Evolutionary conservation across 2,888 invertebrate genomes (phyloP), one percentile per base, ranked within the genome.

Genomic region (Rhagophthalmus giganteus): DNA sequence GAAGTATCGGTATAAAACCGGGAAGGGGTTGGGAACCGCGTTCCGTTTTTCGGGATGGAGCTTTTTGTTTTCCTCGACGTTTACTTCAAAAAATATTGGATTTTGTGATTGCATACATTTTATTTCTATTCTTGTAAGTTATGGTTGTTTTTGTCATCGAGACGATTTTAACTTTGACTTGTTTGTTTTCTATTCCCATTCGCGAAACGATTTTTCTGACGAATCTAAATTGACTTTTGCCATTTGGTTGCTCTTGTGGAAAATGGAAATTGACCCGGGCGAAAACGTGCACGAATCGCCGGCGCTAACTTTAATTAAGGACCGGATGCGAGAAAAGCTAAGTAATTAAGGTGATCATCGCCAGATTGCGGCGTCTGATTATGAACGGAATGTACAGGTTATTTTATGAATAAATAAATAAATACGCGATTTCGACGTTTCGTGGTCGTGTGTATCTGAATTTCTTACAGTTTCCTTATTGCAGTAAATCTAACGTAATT

Each of bases 191-290:
- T 41, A 32, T 32, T 41, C 32, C 32, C 13, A 31, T 31, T 25
- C 13, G 3, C 25, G 10, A 39, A 39, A 25, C 40, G 31, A 31
- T 31, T 41, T 41, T 41, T 27, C 24, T 32, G 30, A 15, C 31
- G 32, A 15, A 32, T 30, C 13, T 10, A 32, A 41, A 41, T 41
- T 32, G 40, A 32, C 40, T 31, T 16, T 31, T 14, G 31, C 40
- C 11, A 41, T 41, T 32, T 41, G 40, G 32, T 41, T 32, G 40
- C 40, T 41, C 40, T 41, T 31, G 31, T 41, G 40, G 40, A 41
- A 41, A 41, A 41, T 41, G 32, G 32, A 41, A 32, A 41, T 25
- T n/a, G n/a, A n/a, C 40, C 10, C 24, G 40, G 3, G 3, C 20
- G 7, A 20, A 20, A 3, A 20, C 20, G 7, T 20, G 3, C 20